Conservation (phyloP, 2,888 invertebrate species). For the Chymomyza fuscimana region DNA sequence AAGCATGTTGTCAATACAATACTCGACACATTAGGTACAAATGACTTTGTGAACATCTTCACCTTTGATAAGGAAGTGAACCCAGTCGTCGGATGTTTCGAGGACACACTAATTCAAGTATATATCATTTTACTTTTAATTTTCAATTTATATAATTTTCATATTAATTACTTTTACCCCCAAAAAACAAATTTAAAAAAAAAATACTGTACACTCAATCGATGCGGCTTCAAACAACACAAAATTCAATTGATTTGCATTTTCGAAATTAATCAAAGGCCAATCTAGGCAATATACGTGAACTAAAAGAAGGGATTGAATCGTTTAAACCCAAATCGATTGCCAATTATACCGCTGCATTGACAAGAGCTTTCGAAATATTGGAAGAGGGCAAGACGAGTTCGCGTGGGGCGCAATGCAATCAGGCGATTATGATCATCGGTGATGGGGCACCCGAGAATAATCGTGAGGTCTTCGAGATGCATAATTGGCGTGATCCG, state of each 20-base stretch:
- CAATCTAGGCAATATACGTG: constrained; percentile 90
- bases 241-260: constrained; percentile 11
- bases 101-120: constrained; percentile 93
- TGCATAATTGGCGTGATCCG: constrained; percentile 90
- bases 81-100: constrained; percentile 93
- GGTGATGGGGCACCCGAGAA: constrained; percentile 99
- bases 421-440: constrained; percentile 98
- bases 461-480: constrained; percentile 94
- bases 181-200: constrained; percentile 10
- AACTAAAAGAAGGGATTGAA: constrained; percentile 89
- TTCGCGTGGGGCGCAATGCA: constrained; percentile 87
- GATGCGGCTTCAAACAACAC: constrained; percentile 48
- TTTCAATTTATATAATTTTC: constrained; percentile 4
- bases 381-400: constrained; percentile 85
- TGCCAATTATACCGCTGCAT: constrained; percentile 95
- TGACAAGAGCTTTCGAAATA: constrained; percentile 93
- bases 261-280: constrained; percentile 81
- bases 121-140: constrained; percentile 61
- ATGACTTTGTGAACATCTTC: constrained; percentile 98
- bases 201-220: constrained; percentile 24
- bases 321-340: constrained; percentile 91
- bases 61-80: constrained; percentile 92
- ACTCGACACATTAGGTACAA: constrained; percentile 96
- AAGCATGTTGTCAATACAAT: constrained; percentile 92
- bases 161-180: constrained; percentile 5